Evolutionary conservation across 2,113 vertebrate species (phyloP).

Genomic region (Anhinga anhinga): DNA sequence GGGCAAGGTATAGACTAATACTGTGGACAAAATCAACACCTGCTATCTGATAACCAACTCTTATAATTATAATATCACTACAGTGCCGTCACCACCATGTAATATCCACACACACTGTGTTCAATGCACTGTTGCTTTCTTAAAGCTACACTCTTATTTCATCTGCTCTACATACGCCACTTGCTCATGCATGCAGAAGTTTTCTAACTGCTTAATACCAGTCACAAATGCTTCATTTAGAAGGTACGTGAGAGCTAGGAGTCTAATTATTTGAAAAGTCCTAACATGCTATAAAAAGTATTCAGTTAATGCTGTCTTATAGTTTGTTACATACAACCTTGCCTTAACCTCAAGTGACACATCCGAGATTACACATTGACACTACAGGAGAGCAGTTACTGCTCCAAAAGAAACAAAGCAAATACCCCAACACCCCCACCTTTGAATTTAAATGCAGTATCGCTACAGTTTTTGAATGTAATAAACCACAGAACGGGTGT

Average conservation of each 20-base stretch:
- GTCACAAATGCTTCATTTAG: background rate
- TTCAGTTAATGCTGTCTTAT: background rate
- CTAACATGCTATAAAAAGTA: background rate
- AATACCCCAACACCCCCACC: background rate
- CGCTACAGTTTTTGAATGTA: background rate
- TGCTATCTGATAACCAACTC: background rate
- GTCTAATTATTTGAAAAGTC: background rate
- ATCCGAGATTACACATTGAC: background rate
- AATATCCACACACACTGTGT: background rate
- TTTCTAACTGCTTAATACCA: background rate
- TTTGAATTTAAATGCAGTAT: background rate
- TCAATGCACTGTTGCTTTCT: background rate
- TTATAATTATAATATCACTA: background rate
- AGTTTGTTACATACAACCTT: background rate
- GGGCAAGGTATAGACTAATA: background rate
- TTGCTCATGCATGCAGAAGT: background rate
- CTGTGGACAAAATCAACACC: background rate
- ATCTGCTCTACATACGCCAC: background rate
- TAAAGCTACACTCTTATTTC: background rate
- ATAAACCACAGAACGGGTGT: background rate
- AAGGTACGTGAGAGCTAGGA: background rate
- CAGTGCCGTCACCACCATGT: background rate
- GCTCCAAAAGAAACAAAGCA: conserved; percentile 13
- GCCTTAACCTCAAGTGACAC: background rate
- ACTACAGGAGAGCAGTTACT: background rate